phyloP scores from a whole-genome alignment of 2,888 invertebrate genomes.

The Drosophila greeni region DNA sequence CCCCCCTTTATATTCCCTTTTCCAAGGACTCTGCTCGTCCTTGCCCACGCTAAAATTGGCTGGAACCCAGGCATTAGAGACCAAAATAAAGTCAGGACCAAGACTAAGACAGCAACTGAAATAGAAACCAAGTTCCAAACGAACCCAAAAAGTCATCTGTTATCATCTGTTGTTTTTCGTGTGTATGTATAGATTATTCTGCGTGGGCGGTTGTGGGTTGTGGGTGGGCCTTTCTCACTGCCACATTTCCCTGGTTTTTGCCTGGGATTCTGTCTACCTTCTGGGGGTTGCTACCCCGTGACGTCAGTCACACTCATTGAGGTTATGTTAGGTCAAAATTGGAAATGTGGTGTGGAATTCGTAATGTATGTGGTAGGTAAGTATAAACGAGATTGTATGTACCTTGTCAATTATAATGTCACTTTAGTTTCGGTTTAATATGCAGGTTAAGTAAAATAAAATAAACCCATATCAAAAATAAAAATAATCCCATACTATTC shows the following conservation, averaged over 20 bases:
- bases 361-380: not conserved
- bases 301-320: slow-evolving; percentile 31
- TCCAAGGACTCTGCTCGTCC: slow-evolving; percentile 9
- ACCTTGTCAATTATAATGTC: not conserved
- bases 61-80: not conserved
- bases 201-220: slow-evolving; percentile 9
- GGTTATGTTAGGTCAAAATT: slow-evolving; percentile 21
- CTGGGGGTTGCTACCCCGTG: slow-evolving; percentile 27
- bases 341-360: not conserved
- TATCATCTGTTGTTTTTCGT: slow-evolving; percentile 29
- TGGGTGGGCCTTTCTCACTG: not conserved
- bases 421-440: too few relatives aligned
- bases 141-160: slow-evolving; percentile 13
- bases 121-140: slow-evolving; percentile 5
- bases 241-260: not conserved
- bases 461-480: too few relatives aligned
- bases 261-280: slow-evolving; percentile 21
- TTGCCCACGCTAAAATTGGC: slow-evolving; percentile 28
- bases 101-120: slow-evolving; percentile 2
- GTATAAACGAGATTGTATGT: not conserved
- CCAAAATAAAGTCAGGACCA: not conserved
- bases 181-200: slow-evolving; percentile 17
- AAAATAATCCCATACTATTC: slow-evolving; percentile 2
- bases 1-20: slow-evolving; percentile 2
- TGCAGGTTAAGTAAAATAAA: too few relatives aligned